Evolutionary conservation across 2,113 vertebrate genomes (phyloP), one percentile per base, ranked within the genome.

Genomic region (Perccottus glenii): DNA sequence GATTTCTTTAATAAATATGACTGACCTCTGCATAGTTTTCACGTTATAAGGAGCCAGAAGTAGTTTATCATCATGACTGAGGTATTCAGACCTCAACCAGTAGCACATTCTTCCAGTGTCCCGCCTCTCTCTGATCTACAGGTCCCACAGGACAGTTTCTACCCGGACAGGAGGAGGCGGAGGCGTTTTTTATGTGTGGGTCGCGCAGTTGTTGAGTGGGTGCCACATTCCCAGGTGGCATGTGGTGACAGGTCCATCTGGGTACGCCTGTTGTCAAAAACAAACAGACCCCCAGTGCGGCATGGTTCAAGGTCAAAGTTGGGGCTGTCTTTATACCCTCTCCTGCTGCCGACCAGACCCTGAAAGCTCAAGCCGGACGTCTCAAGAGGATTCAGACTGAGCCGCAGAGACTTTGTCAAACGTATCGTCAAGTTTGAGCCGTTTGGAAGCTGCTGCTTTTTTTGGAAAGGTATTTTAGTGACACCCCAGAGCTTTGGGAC

Each of bases 181-280:
- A 60, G 65, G 55, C 64, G 60, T 15, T 64, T 77, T 87, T 87
- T 60, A 80, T 83, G 66, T 65, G 68, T 47, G 45, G 68, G 75
- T 82, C 78, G 78, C 73, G 58, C 71, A 69, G 70, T 78, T 83
- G 79, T 75, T 86, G 87, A 93, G 91, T 91, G 85, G 90, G 90
- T 93, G 92, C 75, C 55, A 92, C 89, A 93, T 93, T 93, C 91
- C 78, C 84, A 81, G 85, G 78, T 90, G 89, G 81, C 89, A 92
- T 86, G 88, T 91, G 88, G 60, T 92, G 92, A 93, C 89, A 91
- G 78, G 67, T 73, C 73, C 71, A 80, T 92, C 85, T 82, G 79
- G 85, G 57, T 79, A 64, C 59, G 70, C 78, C 82, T 89, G 80
- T 75, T 73, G 70, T 80, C 64, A 68, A 82, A 89, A 87, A 81